Percentiles rank a stretch among this genome's conserved stretches.
Evolutionary conservation across 2,888 invertebrate genomes (phyloP).

Genomic region (Pristionchus japonicus): DNA sequence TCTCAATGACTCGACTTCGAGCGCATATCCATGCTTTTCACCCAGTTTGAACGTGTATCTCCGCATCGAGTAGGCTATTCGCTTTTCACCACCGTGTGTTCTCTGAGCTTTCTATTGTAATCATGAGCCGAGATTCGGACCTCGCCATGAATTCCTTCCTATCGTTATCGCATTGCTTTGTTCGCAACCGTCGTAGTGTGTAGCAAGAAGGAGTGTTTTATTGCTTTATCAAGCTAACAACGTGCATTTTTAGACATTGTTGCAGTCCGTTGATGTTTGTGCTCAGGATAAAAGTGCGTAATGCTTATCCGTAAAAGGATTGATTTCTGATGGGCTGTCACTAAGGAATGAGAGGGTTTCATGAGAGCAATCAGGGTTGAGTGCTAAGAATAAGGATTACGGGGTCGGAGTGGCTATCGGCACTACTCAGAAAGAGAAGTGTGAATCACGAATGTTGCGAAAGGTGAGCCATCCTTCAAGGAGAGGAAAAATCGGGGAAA

Average conservation of each 20-base stretch:
- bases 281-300: background rate
- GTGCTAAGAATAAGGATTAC: background rate
- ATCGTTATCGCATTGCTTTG: background rate
- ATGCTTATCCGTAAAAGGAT: background rate
- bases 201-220: background rate
- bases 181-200: background rate
- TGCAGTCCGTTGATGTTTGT: background rate
- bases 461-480: too few relatives aligned
- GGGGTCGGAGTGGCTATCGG: background rate
- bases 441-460: too few relatives aligned
- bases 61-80: slow-evolving; percentile 9
- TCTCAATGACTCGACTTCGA: background rate
- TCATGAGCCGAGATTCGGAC: background rate
- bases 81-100: background rate
- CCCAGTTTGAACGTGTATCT: background rate
- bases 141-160: background rate
- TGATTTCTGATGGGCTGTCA: background rate
- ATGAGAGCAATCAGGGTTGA: background rate
- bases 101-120: background rate
- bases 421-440: too few relatives aligned
- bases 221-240: background rate
- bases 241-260: background rate
- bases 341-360: background rate
- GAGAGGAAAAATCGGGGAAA: too few relatives aligned
- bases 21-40: background rate